Evolutionary conservation across 2,113 vertebrate species (phyloP).

Genomic region (Lophochroa leadbeateri): DNA sequence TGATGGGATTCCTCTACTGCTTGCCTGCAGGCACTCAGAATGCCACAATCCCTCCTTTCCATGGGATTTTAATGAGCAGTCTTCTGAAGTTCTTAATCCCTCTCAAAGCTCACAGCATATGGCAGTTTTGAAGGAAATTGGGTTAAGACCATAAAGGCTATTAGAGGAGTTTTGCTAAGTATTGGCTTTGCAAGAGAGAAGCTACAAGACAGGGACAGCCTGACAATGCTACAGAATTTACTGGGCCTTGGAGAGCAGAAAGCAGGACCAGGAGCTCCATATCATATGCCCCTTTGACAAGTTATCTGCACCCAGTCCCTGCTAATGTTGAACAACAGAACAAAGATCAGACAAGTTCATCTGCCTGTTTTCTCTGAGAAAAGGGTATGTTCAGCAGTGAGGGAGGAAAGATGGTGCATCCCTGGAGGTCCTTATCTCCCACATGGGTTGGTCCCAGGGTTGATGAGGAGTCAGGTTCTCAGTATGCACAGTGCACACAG

Average conservation of each 20-base stretch:
- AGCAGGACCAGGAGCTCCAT: not conserved
- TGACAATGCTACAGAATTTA: not conserved
- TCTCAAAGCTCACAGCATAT: slow-evolving; percentile 50
- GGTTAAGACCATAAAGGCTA: slow-evolving; percentile 35
- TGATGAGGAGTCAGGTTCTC: too few species aligned
- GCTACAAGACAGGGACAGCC: not conserved
- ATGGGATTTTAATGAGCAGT: slow-evolving; percentile 29
- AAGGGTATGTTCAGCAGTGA: not conserved
- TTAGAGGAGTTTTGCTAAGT: slow-evolving; percentile 19
- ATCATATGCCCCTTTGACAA: not conserved
- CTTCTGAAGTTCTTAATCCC: slow-evolving; percentile 21
- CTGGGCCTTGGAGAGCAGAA: not conserved
- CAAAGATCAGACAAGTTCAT: not conserved
- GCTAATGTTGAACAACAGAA: not conserved
- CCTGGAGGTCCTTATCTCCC: not conserved
- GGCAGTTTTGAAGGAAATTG: slow-evolving; percentile 42
- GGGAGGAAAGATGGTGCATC: not conserved
- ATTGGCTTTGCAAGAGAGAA: not conserved
- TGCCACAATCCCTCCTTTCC: not conserved
- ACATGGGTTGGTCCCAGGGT: not conserved
- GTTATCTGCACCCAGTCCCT: not conserved
- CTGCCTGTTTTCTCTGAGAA: not conserved
- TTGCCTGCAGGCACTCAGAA: slow-evolving; percentile 18
- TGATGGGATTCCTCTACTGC: not conserved
- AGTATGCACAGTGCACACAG: too few species aligned